Evolutionary conservation across 2,113 vertebrate genomes (phyloP), one percentile per base, ranked within the genome.

Genomic region (Rhegmatorhina hoffmannsi): DNA sequence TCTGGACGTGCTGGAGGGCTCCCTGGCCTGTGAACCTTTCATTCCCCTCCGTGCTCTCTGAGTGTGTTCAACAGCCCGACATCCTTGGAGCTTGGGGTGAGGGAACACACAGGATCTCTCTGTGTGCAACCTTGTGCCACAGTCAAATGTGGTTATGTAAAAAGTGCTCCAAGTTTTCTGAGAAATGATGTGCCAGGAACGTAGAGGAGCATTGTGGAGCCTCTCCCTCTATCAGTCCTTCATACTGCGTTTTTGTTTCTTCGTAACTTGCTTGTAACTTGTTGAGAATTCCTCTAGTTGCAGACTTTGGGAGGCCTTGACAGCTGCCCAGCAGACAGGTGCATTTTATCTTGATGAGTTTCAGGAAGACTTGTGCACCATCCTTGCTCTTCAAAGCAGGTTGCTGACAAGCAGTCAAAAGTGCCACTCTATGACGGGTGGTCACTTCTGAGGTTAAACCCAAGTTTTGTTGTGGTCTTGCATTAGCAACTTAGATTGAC

Each of bases 401-500:
- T 68, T 33, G 43, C 26, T 94, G 95, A 89, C 92, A 69, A 68
- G 76, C 90, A 78, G 36, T 82, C 82, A 2, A 26, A 47, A 92
- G 75, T 72, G 91, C 60, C 52, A 78, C 43, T 0, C 63, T 68
- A 7, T 92, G 95, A 88, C 3, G 64, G 74, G 64, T 46, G 94
- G 74, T 62, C 94, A 78, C 72, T 58, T 81, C 89, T 78, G 58
- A 94, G 95, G 92, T 96, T 84, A 91, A 92, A 72, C 50, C 1
- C 0, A 18, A 84, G 31, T 72, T 78, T 67, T 89, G 46, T 31
- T 69, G 68, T 46, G 75, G 63, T 74, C 86, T 90, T 92, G 90
- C 46, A 43, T 89, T 93, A 92, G 84, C 55, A 87, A 9, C 52
- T 85, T 76, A 93, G 97, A 96, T n/a, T 78, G 92, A 77, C 94